Evolutionary conservation across 2,113 vertebrate species (phyloP), one percentile per base, ranked within the genome.

Genomic region (Scomber scombrus): DNA sequence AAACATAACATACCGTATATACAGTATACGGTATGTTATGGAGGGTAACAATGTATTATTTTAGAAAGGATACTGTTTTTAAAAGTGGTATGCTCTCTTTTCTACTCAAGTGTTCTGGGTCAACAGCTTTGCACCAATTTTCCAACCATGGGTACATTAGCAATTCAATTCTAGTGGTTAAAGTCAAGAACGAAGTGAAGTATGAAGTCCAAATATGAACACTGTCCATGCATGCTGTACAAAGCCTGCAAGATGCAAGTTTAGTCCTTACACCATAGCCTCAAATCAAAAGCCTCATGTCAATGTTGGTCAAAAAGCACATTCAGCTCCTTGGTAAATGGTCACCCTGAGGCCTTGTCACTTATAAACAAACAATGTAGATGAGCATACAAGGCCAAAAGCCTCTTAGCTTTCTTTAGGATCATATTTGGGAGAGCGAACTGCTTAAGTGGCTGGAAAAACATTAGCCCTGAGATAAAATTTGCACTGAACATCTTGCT

Each of bases 251-350:
- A 57, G 49, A 56, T 47, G 50, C 49, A 57, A 0, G 19, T 54
- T 81, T 52, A 63, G 19, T 56, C 23, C 67, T 81, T 83, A 81
- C 3, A 16, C 31, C 82, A 50, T 1, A 6, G 1, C 72, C 45
- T 63, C 47, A 80, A 67, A 80, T 85, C 26, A 82, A 84, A 87
- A 79, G 75, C 75, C 67, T 78, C 31, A 18, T 78, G 18, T 82
- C 72, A 77, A 58, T 78, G 71, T 79, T 11, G 6, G 58, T 78
- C 66, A 78, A 62, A 76, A 65, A 74, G 34, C 6, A 65, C 31
- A 60, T 71, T 87, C 60, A 75, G 14, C 29, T 84, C 80, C 67
- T 55, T 13, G 3, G 34, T 70, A 78, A 82, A 85, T 75, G 75
- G 63, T 69, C 60, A 43, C 31, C 69, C 29, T 34, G 26, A 46